Conservation (phyloP, 2,113 vertebrate species). For the Barnardius zonarius region DNA sequence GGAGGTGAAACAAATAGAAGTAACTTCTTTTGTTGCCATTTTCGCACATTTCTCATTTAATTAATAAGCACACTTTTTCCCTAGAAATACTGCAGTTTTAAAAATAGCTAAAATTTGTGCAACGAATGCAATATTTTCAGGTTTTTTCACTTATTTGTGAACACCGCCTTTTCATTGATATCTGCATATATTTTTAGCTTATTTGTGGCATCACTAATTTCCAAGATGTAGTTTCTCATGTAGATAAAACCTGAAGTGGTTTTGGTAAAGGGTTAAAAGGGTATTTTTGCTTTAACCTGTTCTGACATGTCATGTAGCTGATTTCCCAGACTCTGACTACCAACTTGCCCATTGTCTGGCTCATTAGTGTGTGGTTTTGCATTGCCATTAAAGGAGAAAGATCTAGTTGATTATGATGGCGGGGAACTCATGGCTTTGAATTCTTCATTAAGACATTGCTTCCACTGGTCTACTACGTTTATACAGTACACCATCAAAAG, state of each 20-base stretch:
- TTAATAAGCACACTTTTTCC: background rate
- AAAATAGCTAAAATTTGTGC: background rate
- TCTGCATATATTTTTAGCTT: background rate
- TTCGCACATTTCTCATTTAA: background rate
- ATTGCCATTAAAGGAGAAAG: background rate
- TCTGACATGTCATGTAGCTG: background rate
- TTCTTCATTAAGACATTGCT: background rate
- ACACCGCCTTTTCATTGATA: background rate
- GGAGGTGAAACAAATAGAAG: background rate
- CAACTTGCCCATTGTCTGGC: background rate
- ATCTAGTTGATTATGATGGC: background rate
- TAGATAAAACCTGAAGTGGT: background rate
- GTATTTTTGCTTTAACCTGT: background rate
- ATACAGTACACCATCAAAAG: background rate
- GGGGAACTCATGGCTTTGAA: background rate
- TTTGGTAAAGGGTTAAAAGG: background rate
- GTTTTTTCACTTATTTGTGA: background rate
- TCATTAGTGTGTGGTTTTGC: background rate
- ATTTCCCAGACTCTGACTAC: background rate
- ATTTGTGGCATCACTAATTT: background rate
- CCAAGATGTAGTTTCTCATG: background rate
- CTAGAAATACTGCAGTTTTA: background rate
- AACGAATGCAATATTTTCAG: background rate
- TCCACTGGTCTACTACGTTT: background rate
- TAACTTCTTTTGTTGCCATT: background rate